Base-by-base conservation (phyloP, 2,888 invertebrate genomes). In the Plagiodera versicolora region DNA sequence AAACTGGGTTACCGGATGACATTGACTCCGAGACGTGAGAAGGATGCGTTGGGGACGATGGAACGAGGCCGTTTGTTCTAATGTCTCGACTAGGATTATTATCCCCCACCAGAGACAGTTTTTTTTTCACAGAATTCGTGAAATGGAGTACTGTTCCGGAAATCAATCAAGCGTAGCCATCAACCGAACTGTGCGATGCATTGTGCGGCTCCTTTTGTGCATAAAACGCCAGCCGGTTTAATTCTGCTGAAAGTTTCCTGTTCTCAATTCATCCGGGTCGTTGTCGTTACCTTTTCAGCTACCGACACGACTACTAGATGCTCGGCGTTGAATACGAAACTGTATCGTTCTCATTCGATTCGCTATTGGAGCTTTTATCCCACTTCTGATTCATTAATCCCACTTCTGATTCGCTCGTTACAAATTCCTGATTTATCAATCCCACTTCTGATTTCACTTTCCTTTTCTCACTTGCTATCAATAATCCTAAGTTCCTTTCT, bases 21-120 rank as follows among this genome's bases (percentile, higher is more conserved):
- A 76, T 76, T 76, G 75, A 75, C 74, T 75, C 69, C 66, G 60
- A 50, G n/a, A n/a, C n/a, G n/a, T n/a, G n/a, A n/a, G n/a, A n/a
- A n/a, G n/a, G n/a, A n/a, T n/a, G n/a, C n/a, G n/a, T n/a, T n/a
- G n/a, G n/a, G n/a, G n/a, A n/a, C 4, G 6, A 24, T 24, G 24
- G 24, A 6, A 5, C 24, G 24, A 6, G 24, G 24, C 24, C 24
- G 6, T n/a, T n/a, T n/a, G n/a, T n/a, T n/a, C n/a, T n/a, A n/a
- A n/a, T n/a, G n/a, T 28, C 28, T 28, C 8, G 28, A 28, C 28
- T 28, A 28, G 4, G 8, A 28, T 28, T 28, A 28, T 28, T 28
- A 8, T n/a, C n/a, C n/a, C n/a, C n/a, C n/a, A n/a, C n/a, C n/a
- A n/a, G n/a, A n/a, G n/a, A n/a, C n/a, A n/a, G n/a, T n/a, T n/a